Base-by-base conservation (phyloP, 2,888 invertebrate species). In the Charanyca ferruginea region DNA sequence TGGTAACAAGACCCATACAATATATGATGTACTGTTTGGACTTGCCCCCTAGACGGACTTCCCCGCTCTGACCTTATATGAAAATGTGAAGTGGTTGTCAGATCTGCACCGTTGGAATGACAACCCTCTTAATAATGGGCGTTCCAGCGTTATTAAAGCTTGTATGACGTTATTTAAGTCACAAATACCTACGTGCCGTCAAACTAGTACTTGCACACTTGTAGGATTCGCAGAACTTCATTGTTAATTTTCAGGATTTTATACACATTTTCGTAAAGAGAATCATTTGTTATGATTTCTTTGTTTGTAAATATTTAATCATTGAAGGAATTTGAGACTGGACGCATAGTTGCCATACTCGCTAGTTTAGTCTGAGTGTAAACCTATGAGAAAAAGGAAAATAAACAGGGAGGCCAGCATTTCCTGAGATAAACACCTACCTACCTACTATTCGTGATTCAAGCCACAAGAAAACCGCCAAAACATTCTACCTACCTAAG, bases 201-300 rank as follows among this genome's bases (percentile, higher is more conserved):
- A 35, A 28, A 67, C 49, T 28, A 61, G 32, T 52, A 52, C 51
- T 0, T 25, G 6, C 25, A 4, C 6, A 32, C 32, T 64, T 42
- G 38, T 20, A 55, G 22, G 38, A 53, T 73, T 64, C 69, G 18
- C 42, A 53, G 59, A 63, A 74, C 32, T 48, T 73, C 63, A 68
- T 68, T 73, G 73, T 73, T 73, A 61, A 23, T 60, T 52, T 59
- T 59, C 55, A 68, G 59, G 54, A 72, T 73, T 59, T 60, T 51
- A 61, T 57, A 73, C 73, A 73, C 55, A 59, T 57, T 68, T 62
- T 55, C 44, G 51, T 49, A 66, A 68, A 68, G 47, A 55, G 62
- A 74, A 62, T 28, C 47, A 41, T 35, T 62, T 62, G 61, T 59
- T 54, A 47, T 62, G 54, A 67, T 47, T 60, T 53, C 41, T 32